Conservation (phyloP, 2,113 vertebrate species). For the Tonatia bakeri region DNA sequence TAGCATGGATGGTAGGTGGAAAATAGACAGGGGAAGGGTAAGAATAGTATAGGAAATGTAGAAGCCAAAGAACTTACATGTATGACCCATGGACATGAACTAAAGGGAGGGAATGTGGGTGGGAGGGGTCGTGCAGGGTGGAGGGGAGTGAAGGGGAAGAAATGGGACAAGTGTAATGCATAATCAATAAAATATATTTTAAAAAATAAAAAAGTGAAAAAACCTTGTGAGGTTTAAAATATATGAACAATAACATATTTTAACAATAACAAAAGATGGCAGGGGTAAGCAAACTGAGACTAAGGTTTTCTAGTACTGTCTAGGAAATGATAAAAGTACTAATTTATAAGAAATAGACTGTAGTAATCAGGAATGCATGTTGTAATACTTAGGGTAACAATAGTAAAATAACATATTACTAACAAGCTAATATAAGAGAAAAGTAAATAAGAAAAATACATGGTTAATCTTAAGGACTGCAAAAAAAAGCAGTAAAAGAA, state of each 20-base stretch:
- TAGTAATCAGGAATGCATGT: not conserved
- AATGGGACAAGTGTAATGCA: too few relatives aligned
- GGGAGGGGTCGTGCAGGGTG: too few relatives aligned
- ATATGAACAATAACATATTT: not conserved
- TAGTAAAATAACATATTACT: conserved; percentile 1
- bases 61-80: too few relatives aligned
- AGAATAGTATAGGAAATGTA: too few relatives aligned
- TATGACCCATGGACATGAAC: too few relatives aligned
- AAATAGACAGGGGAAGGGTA: too few relatives aligned
- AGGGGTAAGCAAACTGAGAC: not conserved
- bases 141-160: too few relatives aligned
- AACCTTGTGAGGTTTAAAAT: conserved; percentile 5
- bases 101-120: too few relatives aligned
- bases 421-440: conserved; percentile 16
- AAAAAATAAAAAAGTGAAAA: not conserved
- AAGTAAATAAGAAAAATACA: not conserved
- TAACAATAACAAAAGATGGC: not conserved
- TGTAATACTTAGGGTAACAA: not conserved
- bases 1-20: too few relatives aligned
- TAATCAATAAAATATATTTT: too few relatives aligned
- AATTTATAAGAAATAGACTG: not conserved
- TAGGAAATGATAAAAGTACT: not conserved
- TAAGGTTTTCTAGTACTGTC: not conserved
- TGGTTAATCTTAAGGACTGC: not conserved
- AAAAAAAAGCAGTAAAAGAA: not conserved